Percentiles rank a stretch among this genome's conserved stretches.
phyloP scores from a whole-genome alignment of 1,140 invertebrate genomes.

The Drosophila ercepeae region DNA sequence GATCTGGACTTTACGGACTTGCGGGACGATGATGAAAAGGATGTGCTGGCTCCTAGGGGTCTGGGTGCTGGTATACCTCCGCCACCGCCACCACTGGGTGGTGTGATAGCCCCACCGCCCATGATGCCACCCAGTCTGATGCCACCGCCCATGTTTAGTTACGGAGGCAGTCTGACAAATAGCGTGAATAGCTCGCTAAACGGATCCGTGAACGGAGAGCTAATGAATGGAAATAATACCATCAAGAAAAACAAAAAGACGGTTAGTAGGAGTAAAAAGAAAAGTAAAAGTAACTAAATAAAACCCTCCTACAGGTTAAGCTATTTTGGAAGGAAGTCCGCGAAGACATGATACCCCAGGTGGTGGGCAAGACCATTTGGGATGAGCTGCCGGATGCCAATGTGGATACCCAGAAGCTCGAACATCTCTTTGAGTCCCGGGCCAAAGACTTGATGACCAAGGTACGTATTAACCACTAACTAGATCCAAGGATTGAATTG shows the following conservation, averaged over 20 bases:
- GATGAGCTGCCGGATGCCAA: conserved; percentile 93
- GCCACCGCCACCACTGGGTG: conserved; percentile 86
- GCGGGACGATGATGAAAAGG: conserved; percentile 90
- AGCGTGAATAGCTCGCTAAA: conserved; percentile 82
- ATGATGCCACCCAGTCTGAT: conserved; percentile 79
- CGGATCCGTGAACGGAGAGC: conserved; percentile 81
- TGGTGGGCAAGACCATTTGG: conserved; percentile 94
- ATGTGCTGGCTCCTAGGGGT: conserved; percentile 86
- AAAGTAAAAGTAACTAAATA: background rate
- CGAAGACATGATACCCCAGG: conserved; percentile 91
- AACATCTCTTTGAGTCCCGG: conserved; percentile 98
- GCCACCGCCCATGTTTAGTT: conserved; percentile 84
- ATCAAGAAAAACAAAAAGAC: conserved; percentile 97
- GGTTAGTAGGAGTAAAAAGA: conserved; percentile 66
- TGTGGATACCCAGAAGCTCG: conserved; percentile 96
- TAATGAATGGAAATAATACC: conserved; percentile 81
- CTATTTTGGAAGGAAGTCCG: conserved; percentile 99
- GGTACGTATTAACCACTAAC: conserved; percentile 85
- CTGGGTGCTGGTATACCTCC: conserved; percentile 88
- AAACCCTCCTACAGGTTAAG: conserved; percentile 86
- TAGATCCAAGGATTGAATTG: background rate
- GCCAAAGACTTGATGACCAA: conserved; percentile 97
- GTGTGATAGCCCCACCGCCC: conserved; percentile 82
- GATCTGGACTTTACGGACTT: conserved; percentile 98
- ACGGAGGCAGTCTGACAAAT: conserved; percentile 76